Conservation (phyloP, 2,113 vertebrate species). For the Pelodiscus sinensis region DNA sequence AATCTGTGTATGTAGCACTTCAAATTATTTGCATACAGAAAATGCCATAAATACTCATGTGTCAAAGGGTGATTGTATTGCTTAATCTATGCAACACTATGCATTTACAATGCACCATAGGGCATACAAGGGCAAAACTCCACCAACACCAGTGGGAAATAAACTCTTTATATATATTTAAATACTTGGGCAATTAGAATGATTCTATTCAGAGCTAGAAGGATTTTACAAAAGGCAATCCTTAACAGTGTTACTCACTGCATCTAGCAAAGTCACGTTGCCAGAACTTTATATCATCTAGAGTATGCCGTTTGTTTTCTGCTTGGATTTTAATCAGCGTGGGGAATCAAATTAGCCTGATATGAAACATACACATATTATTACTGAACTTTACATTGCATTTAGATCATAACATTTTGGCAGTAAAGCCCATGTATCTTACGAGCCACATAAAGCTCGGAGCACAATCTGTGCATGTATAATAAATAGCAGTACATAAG, state of each 20-base stretch:
- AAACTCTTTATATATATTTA: fast-evolving
- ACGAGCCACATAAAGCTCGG: not conserved
- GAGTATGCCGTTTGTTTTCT: not conserved
- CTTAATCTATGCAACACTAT: not conserved
- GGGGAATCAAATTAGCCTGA: not conserved
- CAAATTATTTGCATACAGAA: not conserved
- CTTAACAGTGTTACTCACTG: not conserved
- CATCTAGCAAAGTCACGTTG: not conserved
- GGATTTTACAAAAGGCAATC: not conserved
- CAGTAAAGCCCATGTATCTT: slow-evolving; percentile 18
- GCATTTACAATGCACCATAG: not conserved
- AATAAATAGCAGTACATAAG: slow-evolving; percentile 1
- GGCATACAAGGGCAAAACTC: not conserved
- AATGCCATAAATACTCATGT: not conserved
- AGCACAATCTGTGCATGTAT: not conserved
- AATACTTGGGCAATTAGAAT: not conserved
- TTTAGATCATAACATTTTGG: not conserved
- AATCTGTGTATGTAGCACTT: not conserved
- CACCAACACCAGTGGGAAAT: not conserved
- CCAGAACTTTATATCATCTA: not conserved
- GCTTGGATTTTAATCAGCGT: not conserved
- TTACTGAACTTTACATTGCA: not conserved
- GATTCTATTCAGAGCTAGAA: not conserved
- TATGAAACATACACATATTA: not conserved
- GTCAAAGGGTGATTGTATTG: slow-evolving; percentile 5